Conservation (phyloP, 2,797 vertebrate genomes). For the Danio albolineatus region DNA sequence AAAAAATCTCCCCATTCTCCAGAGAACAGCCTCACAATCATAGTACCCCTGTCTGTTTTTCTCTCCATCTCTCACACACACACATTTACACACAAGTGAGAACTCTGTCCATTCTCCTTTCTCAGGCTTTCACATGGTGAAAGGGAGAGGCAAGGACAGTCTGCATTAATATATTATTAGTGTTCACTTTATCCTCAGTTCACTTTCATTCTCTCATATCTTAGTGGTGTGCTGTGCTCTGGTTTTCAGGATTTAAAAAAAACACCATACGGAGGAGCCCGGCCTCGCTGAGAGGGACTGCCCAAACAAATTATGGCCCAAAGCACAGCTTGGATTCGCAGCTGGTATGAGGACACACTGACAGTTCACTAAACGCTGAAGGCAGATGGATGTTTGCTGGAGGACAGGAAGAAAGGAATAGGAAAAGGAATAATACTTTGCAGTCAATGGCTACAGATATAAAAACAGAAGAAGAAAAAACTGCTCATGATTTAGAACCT, state of each 20-base stretch:
- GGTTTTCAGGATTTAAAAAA: conserved; percentile 20
- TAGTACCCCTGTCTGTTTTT: conserved; percentile 26
- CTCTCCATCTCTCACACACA: conserved; percentile 21
- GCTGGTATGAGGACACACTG: conserved; percentile 11
- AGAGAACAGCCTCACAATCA: conserved; percentile 18
- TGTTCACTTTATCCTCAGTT: conserved; percentile 30
- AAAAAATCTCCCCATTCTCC: conserved; percentile 27
- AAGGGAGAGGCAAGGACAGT: conserved; percentile 4
- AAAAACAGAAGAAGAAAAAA: background rate
- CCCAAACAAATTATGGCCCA: background rate
- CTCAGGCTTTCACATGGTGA: conserved; percentile 17
- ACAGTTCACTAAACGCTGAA: conserved; percentile 35
- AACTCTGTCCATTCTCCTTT: conserved; percentile 7
- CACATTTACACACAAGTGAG: background rate
- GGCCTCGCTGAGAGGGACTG: conserved; percentile 7
- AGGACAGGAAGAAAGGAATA: conserved; percentile 4
- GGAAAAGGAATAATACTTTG: conserved; percentile 11
- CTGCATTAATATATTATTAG: conserved; percentile 47
- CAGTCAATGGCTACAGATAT: conserved; percentile 11
- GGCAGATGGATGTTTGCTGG: conserved; percentile 15
- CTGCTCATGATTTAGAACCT: background rate
- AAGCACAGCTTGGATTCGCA: conserved; percentile 24
- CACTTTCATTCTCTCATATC: conserved; percentile 36
- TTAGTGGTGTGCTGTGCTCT: conserved; percentile 9
- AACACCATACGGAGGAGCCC: conserved; percentile 4